phyloP scores from a whole-genome alignment of 2,888 invertebrate genomes.

The Zaprionus lineosus region DNA sequence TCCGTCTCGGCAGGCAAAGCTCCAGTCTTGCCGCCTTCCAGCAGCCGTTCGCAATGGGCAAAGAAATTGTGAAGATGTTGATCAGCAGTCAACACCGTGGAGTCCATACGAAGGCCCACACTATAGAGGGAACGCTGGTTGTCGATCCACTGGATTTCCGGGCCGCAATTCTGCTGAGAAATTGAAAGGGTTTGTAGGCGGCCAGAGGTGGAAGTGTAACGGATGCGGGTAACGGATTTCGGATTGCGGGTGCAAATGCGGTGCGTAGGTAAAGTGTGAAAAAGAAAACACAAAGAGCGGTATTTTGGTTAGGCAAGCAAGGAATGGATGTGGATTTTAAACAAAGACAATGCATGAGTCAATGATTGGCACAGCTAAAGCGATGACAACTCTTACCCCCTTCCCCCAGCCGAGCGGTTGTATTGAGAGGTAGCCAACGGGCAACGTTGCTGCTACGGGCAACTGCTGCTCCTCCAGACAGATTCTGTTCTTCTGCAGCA shows the following conservation, averaged over 20 bases:
- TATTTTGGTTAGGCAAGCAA: slow-evolving; percentile 64
- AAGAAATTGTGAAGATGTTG: slow-evolving; percentile 94
- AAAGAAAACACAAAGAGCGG: slow-evolving; percentile 45
- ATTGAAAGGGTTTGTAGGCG: slow-evolving; percentile 81
- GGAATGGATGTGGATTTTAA: slow-evolving; percentile 25
- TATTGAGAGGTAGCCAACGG: slow-evolving; percentile 94
- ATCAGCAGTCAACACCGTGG: slow-evolving; percentile 95
- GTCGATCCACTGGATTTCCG: slow-evolving; percentile 97
- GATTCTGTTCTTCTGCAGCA: slow-evolving; percentile 92
- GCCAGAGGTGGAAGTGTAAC: slow-evolving; percentile 38
- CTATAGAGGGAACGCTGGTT: slow-evolving; percentile 93
- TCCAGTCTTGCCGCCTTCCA: slow-evolving; percentile 84
- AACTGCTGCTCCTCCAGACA: slow-evolving; percentile 91
- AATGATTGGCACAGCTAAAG: slow-evolving; percentile 27
- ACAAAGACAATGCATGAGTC: slow-evolving; percentile 56
- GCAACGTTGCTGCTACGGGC: slow-evolving; percentile 94
- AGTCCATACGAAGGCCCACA: slow-evolving; percentile 91
- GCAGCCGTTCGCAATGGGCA: slow-evolving; percentile 90
- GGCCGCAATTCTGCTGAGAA: slow-evolving; percentile 89
- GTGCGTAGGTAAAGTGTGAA: slow-evolving; percentile 18
- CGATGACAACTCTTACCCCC: slow-evolving; percentile 87
- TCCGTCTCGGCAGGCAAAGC: slow-evolving; percentile 89
- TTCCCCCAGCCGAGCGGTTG: slow-evolving; percentile 95
- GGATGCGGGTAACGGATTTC: slow-evolving; percentile 9
- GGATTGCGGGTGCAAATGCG: slow-evolving; percentile 14